These are phyloP conservation scores for Leucoraja ocellata DNA, from an alignment of 2,797 vertebrate species.

Conservation along the genomic window DNA sequence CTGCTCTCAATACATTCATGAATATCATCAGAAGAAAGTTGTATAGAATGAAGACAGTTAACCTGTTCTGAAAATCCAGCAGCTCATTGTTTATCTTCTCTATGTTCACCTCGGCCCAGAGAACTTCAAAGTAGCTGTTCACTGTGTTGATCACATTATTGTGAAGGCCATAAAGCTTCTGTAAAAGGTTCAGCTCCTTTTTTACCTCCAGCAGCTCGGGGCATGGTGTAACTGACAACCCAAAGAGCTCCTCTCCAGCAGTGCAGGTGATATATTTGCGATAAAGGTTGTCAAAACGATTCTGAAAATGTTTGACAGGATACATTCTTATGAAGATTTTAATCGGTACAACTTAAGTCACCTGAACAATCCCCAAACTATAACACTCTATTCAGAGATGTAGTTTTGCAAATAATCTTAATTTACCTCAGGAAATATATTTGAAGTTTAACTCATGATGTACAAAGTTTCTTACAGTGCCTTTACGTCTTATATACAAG, in stretches of 20 bases:
- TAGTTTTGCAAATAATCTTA: neutral
- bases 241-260: conserved; percentile 84
- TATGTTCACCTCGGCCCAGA: conserved; percentile 85
- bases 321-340: neutral
- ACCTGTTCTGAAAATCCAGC: conserved; percentile 84
- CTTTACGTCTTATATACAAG: too few species aligned
- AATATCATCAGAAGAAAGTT: neutral
- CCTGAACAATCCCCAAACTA: neutral
- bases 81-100: conserved; percentile 85
- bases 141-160: conserved; percentile 81
- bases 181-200: conserved; percentile 79
- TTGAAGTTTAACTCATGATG: neutral
- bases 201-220: conserved; percentile 83
- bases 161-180: conserved; percentile 87
- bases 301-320: conserved; percentile 56
- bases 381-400: neutral
- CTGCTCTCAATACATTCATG: neutral
- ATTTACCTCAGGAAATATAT: neutral
- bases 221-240: conserved; percentile 77
- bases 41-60: neutral
- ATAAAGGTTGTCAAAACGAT: conserved; percentile 84
- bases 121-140: conserved; percentile 78
- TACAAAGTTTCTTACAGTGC: neutral
- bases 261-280: conserved; percentile 80
- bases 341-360: neutral